Conservation (phyloP, 2,797 vertebrate genomes). For the Gastrophryne carolinensis region DNA sequence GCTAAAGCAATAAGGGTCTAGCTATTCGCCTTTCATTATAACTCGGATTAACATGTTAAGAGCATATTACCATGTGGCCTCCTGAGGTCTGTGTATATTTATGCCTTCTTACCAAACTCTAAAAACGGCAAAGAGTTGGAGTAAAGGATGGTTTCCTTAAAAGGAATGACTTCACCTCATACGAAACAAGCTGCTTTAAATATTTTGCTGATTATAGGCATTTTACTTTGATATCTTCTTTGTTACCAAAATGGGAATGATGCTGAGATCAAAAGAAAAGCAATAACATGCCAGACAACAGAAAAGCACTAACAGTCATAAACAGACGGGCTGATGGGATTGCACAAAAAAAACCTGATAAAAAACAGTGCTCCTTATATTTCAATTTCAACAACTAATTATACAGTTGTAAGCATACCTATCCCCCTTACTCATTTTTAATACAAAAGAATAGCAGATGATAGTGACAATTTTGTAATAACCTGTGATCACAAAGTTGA, state of each 20-base stretch:
- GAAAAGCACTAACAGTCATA: constrained; percentile 49
- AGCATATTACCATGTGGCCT: constrained; percentile 22
- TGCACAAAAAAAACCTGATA: no score
- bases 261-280: neutral
- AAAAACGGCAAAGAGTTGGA: constrained; percentile 7
- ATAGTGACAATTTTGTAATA: no score
- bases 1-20: constrained; percentile 10
- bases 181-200: neutral
- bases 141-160: constrained; percentile 12
- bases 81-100: constrained; percentile 1
- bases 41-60: constrained; percentile 45
- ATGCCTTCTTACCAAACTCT: constrained; percentile 20
- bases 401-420: no score
- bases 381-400: no score
- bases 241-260: constrained; percentile 40
- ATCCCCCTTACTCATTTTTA: no score
- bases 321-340: constrained; percentile 49
- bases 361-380: no score
- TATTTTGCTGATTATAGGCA: neutral
- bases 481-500: no score
- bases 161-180: constrained; percentile 15
- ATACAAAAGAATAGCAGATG: no score
- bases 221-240: neutral
- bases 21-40: constrained; percentile 35
- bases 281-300: neutral